Percentiles rank a stretch among this genome's conserved stretches.
phyloP scores from a whole-genome alignment of 2,113 vertebrate genomes.

The Fulica atra region DNA sequence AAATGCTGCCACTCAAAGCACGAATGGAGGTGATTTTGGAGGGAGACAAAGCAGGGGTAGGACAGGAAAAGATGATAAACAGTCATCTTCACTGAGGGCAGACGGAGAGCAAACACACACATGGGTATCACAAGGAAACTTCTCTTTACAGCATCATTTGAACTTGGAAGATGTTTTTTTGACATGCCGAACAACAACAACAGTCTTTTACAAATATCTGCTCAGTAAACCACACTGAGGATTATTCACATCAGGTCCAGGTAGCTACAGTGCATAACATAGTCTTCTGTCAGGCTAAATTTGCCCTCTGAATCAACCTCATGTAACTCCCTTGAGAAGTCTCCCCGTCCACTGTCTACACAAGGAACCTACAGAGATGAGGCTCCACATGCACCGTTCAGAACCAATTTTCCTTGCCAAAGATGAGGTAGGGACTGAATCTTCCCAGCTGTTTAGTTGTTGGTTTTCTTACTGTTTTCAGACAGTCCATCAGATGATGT shows the following conservation, averaged over 20 bases:
- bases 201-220: not conserved
- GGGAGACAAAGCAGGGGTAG: not conserved
- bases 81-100: rapidly evolving
- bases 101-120: not conserved
- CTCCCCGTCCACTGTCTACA: not conserved
- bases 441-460: not conserved
- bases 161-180: not conserved
- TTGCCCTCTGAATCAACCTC: not conserved
- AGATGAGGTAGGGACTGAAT: not conserved
- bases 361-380: not conserved
- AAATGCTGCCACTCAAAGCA: not conserved
- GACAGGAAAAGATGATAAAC: not conserved
- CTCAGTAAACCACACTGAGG: not conserved
- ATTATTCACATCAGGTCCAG: not conserved
- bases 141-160: not conserved
- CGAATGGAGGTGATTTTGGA: not conserved
- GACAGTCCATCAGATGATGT: not conserved
- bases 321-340: not conserved
- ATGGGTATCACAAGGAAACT: not conserved
- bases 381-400: not conserved
- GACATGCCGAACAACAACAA: not conserved
- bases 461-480: not conserved
- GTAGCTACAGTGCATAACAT: not conserved
- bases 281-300: not conserved
- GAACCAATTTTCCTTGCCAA: not conserved